Evolutionary conservation across 2,113 vertebrate species (phyloP).

Genomic region (Ailurus styani): DNA sequence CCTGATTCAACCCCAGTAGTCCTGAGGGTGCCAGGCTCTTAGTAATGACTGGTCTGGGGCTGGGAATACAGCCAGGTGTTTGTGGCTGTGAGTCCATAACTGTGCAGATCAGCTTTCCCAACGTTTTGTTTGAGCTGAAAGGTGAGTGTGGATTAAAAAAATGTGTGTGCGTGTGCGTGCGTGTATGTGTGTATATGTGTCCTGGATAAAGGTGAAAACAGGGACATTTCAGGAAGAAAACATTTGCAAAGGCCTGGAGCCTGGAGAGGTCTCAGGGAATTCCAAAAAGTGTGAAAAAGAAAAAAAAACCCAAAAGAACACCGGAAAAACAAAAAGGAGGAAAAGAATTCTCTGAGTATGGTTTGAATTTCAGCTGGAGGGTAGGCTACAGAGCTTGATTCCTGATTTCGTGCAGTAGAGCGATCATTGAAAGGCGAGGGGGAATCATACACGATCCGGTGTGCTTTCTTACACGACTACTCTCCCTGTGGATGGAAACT

Average conservation of each 20-base stretch:
- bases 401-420: background rate
- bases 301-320: too few relatives aligned
- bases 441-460: too few relatives aligned
- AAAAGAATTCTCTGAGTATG: background rate
- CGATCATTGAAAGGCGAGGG: background rate
- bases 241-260: background rate
- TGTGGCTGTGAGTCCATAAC: background rate
- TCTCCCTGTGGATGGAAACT: background rate
- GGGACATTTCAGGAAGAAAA: background rate
- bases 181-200: background rate
- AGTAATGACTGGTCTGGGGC: background rate
- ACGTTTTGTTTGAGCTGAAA: too few relatives aligned
- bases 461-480: background rate
- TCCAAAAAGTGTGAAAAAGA: background rate
- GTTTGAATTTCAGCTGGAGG: background rate
- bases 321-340: background rate
- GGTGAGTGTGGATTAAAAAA: background rate
- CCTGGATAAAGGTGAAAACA: background rate
- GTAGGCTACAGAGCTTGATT: background rate
- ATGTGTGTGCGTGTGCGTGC: too few relatives aligned
- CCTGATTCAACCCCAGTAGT: background rate
- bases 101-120: background rate
- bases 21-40: background rate
- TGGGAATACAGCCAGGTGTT: background rate
- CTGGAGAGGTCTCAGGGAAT: background rate